Base-by-base conservation (phyloP, 2,888 invertebrate species). In the Eremobia ochroleuca region DNA sequence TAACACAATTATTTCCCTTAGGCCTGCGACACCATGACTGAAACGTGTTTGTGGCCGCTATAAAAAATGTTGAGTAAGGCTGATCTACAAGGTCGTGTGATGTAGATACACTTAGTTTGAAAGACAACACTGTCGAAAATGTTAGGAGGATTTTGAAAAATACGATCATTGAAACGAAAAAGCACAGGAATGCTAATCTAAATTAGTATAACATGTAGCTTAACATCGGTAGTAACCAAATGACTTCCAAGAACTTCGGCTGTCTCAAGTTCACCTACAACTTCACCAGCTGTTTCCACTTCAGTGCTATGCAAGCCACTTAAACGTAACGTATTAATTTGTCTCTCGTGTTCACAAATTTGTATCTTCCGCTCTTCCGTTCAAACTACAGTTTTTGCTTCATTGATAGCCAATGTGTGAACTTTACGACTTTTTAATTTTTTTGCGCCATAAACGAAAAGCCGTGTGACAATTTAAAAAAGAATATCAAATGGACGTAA, bases 261-360 rank as follows among this genome's bases (percentile, higher is more conserved):
- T 77, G 83, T 65, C 58, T 79, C 81, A 89, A 87, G 77, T 87
- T 77, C 46, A 62, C 34, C 49, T 65, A 65, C 61, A 82, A 81
- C 40, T 71, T 73, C 58, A 61, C 86, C 96, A 96, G 92, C 92
- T 95, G 96, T 93, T 94, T 94, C 95, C 95, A 96, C 96, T 96
- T 93, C 89, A 92, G 77, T 73, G 73, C 78, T 65, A 65, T 64
- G 69, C 78, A 80, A 85, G 87, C 82, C 88, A 81, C 87, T 88
- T 81, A 82, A 87, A 88, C 88, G 49, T 58, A 89, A 90, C 91
- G 83, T 88, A 92, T 92, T 96, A 96, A 97, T 96, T 95, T 96
- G 96, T 95, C 95, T 96, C 92, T 94, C 92, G 92, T 95, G 96
- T 95, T 94, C 94, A 91, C 93, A 90, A 95, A 96, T 97, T 96